Evolutionary conservation across 2,888 invertebrate species (phyloP).

Genomic region (Panzeria rudis): DNA sequence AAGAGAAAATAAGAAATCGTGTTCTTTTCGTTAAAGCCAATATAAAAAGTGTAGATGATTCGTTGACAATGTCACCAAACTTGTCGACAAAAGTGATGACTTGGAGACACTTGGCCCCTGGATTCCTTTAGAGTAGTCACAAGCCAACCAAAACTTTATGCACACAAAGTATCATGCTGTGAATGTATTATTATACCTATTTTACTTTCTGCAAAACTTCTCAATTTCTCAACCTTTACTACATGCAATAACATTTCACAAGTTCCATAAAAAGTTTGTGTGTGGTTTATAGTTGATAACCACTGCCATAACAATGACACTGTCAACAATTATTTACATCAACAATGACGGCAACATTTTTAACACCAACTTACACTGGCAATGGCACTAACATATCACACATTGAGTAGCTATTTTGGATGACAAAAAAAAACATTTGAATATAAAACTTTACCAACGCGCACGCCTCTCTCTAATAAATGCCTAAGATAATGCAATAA

Average conservation of each 20-base stretch:
- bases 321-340: constrained; percentile 1
- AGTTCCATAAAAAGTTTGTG: neutral
- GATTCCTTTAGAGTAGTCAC: too few species aligned
- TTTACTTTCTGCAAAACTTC: neutral
- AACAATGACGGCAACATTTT: neutral
- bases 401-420: neutral
- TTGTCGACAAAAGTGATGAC: too few species aligned
- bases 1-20: too few species aligned
- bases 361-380: neutral
- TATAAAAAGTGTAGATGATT: too few species aligned
- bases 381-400: neutral
- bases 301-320: constrained; percentile 9
- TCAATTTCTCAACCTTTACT: neutral
- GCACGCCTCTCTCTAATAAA: neutral
- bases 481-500: neutral
- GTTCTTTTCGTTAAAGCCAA: too few species aligned
- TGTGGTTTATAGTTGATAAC: neutral
- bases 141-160: neutral
- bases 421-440: neutral
- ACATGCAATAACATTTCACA: neutral
- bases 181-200: neutral
- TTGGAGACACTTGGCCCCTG: too few species aligned
- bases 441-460: neutral
- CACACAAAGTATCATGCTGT: neutral
- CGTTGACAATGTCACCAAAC: too few species aligned